Percentiles rank a stretch among this genome's conserved stretches.
phyloP scores from a whole-genome alignment of 2,797 vertebrate species.

The Pangasius macronema region DNA sequence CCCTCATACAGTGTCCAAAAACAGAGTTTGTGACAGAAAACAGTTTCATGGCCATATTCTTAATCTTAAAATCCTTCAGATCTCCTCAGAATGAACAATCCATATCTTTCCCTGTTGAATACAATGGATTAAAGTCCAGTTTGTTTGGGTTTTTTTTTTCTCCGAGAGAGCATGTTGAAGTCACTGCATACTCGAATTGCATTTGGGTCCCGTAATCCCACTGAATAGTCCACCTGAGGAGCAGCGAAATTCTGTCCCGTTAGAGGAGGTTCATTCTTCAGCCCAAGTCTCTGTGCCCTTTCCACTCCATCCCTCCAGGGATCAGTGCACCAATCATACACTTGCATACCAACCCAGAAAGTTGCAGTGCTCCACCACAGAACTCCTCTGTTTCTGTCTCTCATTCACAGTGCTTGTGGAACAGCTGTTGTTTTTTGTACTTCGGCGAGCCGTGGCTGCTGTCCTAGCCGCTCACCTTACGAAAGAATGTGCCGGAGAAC shows the following conservation, averaged over 20 bases:
- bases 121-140: constrained; percentile 70
- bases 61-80: constrained; percentile 47
- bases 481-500: constrained; percentile 68
- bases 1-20: constrained; percentile 79
- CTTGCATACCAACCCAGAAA: constrained; percentile 8
- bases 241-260: constrained; percentile 34
- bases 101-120: constrained; percentile 69
- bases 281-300: not conserved
- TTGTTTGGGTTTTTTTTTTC: constrained; percentile 30
- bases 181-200: not conserved
- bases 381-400: constrained; percentile 50
- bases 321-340: constrained; percentile 39
- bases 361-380: constrained; percentile 45
- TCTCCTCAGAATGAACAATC: constrained; percentile 63
- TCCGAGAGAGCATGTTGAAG: not conserved
- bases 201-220: constrained; percentile 41
- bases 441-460: constrained; percentile 59
- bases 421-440: constrained; percentile 62
- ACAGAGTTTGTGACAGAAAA: constrained; percentile 62
- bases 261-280: constrained; percentile 32
- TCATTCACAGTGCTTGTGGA: constrained; percentile 72
- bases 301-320: not conserved
- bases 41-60: constrained; percentile 60
- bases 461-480: constrained; percentile 64
- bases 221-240: constrained; percentile 30